Evolutionary conservation across 2,797 vertebrate species (phyloP).

Genomic region (Zalophus californianus): DNA sequence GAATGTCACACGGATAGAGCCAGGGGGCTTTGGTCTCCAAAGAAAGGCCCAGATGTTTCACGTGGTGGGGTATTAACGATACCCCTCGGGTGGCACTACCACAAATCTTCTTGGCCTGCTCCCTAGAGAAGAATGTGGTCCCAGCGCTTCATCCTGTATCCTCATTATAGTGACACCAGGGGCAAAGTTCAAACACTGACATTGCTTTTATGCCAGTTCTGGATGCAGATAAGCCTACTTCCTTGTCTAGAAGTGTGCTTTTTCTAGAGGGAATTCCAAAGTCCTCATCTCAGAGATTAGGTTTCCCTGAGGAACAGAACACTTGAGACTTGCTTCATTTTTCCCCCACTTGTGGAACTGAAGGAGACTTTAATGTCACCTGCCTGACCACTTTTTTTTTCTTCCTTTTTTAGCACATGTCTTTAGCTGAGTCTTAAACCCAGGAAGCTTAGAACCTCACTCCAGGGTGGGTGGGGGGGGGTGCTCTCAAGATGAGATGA

Average conservation of each 20-base stretch:
- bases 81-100: background rate
- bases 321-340: background rate
- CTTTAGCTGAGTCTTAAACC: background rate
- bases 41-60: conserved; percentile 27
- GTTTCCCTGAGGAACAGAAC: background rate
- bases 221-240: conserved; percentile 34
- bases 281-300: background rate
- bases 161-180: background rate
- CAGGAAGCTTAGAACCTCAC: background rate
- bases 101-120: conserved; percentile 14
- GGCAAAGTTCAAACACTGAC: background rate
- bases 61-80: background rate
- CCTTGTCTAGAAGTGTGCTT: background rate
- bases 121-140: conserved; percentile 49
- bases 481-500: background rate
- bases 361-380: background rate
- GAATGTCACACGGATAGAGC: background rate
- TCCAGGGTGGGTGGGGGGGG: background rate
- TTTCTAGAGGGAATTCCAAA: conserved; percentile 67
- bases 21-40: background rate
- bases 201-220: conserved; percentile 46
- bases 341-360: background rate
- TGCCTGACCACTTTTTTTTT: background rate
- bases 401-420: background rate
- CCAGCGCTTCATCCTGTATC: conserved; percentile 48